phyloP scores from a whole-genome alignment of 2,888 invertebrate species.

The Drosophila glabriapex region DNA sequence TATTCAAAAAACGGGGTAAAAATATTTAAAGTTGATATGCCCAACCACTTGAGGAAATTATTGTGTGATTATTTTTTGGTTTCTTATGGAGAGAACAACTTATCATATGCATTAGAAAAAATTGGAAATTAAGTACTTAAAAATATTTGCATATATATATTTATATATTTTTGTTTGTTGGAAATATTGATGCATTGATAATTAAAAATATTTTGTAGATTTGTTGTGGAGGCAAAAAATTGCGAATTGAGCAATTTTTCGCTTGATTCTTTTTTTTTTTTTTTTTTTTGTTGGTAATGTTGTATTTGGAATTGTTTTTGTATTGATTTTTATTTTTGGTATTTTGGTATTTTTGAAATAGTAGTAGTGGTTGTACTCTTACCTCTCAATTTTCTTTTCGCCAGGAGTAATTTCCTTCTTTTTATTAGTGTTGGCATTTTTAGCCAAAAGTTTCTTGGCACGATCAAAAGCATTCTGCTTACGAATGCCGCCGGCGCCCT shows the following conservation, averaged over 20 bases:
- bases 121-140: slow-evolving; percentile 56
- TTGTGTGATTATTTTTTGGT: slow-evolving; percentile 23
- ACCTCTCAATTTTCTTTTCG: slow-evolving; percentile 86
- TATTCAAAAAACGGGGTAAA: slow-evolving; percentile 38
- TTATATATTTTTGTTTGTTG: slow-evolving; percentile 12
- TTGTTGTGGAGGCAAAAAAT: slow-evolving; percentile 62
- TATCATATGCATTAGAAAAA: slow-evolving; percentile 51
- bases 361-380: slow-evolving; percentile 80
- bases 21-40: slow-evolving; percentile 10
- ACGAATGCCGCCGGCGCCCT: slow-evolving; percentile 85
- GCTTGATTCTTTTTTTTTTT: neutral
- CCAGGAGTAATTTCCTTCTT: slow-evolving; percentile 86
- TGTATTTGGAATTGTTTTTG: slow-evolving; percentile 54
- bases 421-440: slow-evolving; percentile 86
- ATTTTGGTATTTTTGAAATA: slow-evolving; percentile 41
- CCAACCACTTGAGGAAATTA: slow-evolving; percentile 31
- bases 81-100: slow-evolving; percentile 29
- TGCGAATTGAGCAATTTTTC: slow-evolving; percentile 48
- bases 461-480: slow-evolving; percentile 86
- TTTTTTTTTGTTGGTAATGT: slow-evolving; percentile 37
- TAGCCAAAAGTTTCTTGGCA: slow-evolving; percentile 86
- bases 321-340: slow-evolving; percentile 51
- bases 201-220: slow-evolving; percentile 60
- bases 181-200: slow-evolving; percentile 47
- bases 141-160: slow-evolving; percentile 33